Base-by-base conservation (phyloP, 2,113 vertebrate genomes). In the Urocolius indicus region DNA sequence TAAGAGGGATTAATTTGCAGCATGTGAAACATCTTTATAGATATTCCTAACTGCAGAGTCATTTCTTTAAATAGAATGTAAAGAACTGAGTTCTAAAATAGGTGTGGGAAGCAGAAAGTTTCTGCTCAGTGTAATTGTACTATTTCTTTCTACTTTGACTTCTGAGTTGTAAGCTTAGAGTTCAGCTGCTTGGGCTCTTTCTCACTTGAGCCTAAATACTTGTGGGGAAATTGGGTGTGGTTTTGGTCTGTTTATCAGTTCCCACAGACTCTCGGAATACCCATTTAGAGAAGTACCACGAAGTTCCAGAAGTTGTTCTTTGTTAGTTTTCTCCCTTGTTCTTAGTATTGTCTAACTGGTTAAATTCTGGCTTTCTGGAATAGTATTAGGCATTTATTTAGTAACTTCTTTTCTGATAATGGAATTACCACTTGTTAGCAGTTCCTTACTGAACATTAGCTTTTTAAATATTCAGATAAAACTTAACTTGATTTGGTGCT, bases 341-440 rank as follows among this genome's bases (percentile, higher is more conserved):
- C 19, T 54, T 34, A 48, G 12, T 55, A 8, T 71, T 14, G 73
- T 59, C 38, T 52, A 41, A 13, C 34, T 67, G 41, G 22, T 84
- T 66, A 75, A 79, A 54, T 75, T 57, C 11, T 51, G 58, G 21
- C 34, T 91, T 61, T 19, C 34, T 73, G 68, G 22, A 79, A 30
- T 13, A 61, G 55, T 54, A 49, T 61, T 57, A 16, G 3, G 7
- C 23, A 13, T 90, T 71, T 34, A 27, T 48, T 55, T 52, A 18
- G 30, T 54, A 23, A 38, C 6, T 79, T 48, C 9, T 62, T 5
- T 48, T 74, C 79, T 92, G 27, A 48, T 94, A 90, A 94, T 93
- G 54, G 49, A 87, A 57, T 87, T 92, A 26, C 9, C 29, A 49
- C 96, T 92, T 91, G 32, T 73, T 95, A 66, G 36, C 36, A 78